A percentile compares a stretch with the other conserved stretches of the same genome.
phyloP scores from a whole-genome alignment of 2,888 invertebrate species.

The Torymus aiolomorphi region DNA sequence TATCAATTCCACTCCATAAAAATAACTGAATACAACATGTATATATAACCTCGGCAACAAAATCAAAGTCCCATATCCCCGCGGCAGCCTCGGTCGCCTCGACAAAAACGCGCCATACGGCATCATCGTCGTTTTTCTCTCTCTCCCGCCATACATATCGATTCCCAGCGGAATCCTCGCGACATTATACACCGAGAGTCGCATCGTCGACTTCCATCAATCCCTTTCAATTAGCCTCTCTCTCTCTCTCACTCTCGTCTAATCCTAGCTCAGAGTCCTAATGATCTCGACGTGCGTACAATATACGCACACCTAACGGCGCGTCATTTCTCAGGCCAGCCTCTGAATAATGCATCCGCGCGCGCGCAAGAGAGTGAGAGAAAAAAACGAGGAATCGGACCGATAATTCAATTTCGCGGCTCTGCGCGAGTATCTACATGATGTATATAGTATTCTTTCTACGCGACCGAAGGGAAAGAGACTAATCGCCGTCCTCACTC shows the following conservation, averaged over 20 bases:
- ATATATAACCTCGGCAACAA: neutral
- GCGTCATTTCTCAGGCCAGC: conserved; percentile 28
- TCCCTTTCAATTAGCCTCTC: conserved; percentile 15
- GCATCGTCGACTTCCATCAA: conserved; percentile 4
- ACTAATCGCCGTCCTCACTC: conserved; percentile 47
- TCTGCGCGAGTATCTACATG: neutral
- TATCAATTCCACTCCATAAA: neutral
- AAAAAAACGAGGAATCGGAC: conserved; percentile 9
- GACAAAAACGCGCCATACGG: conserved; percentile 14
- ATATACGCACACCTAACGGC: too few species aligned
- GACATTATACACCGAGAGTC: neutral
- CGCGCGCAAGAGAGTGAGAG: neutral
- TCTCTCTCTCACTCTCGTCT: neutral
- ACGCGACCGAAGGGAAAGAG: neutral
- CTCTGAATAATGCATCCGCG: conserved; percentile 38
- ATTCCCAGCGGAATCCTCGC: too few species aligned
- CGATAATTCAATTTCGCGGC: conserved; percentile 42
- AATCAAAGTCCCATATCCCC: neutral
- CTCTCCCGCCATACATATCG: too few species aligned
- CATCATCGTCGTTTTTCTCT: neutral
- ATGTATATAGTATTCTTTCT: too few species aligned
- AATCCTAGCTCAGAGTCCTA: neutral
- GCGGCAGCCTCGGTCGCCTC: neutral
- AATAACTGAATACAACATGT: neutral
- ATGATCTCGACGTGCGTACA: neutral